Percentiles rank a stretch among this genome's conserved stretches.
These are phyloP conservation scores for Halcyon badia DNA, from an alignment of 2,797 vertebrate species.

Conservation along the genomic window DNA sequence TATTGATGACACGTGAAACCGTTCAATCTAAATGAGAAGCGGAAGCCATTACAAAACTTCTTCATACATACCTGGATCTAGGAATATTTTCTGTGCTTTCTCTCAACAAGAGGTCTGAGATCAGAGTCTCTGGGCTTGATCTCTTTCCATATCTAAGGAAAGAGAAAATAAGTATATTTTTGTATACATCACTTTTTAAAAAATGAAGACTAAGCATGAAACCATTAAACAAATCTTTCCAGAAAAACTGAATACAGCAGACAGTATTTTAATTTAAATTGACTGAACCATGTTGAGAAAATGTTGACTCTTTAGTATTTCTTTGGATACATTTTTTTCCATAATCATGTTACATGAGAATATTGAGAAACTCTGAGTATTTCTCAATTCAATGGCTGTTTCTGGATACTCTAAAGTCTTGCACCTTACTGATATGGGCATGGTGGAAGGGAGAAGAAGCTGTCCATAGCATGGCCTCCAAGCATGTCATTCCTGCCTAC, in stretches of 20 bases:
- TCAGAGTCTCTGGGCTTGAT: constrained; percentile 87
- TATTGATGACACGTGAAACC: background rate
- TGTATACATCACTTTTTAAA: background rate
- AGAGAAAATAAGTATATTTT: background rate
- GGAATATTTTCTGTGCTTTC: constrained; percentile 90
- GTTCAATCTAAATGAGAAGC: background rate
- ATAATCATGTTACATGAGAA: background rate
- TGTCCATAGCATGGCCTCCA: background rate
- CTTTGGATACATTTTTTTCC: background rate
- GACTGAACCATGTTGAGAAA: background rate
- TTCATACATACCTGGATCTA: constrained; percentile 86
- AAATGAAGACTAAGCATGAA: background rate
- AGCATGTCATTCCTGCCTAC: background rate
- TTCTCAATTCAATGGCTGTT: background rate
- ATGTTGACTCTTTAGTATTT: background rate
- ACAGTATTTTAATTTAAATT: background rate
- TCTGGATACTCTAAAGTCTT: background rate
- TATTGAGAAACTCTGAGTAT: background rate
- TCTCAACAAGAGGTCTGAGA: constrained; percentile 89
- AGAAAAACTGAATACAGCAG: background rate
- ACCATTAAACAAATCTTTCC: background rate
- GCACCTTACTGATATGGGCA: background rate
- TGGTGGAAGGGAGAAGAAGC: background rate
- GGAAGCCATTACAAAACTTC: background rate
- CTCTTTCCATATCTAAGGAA: constrained; percentile 91